A percentile compares a stretch with the other conserved stretches of the same genome.
phyloP scores from a whole-genome alignment of 30 jellyfish, hydroid and myxozoan species.

The Aurelia aurita complex sp. Pacific region DNA sequence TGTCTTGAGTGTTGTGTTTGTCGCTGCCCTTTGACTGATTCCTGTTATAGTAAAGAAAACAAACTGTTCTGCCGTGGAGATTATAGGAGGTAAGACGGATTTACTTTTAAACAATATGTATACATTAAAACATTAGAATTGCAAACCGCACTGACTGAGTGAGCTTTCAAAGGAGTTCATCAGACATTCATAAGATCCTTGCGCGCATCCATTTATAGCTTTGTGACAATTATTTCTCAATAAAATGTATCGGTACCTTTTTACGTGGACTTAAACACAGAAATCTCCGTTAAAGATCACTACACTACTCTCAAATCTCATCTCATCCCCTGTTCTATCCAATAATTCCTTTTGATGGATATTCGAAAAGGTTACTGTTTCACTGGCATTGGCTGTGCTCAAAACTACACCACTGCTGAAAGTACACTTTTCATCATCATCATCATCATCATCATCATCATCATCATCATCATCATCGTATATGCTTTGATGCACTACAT shows the following conservation, averaged over 20 bases:
- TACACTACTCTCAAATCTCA: constrained; percentile 11
- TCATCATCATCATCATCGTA: no score
- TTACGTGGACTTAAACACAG: neutral
- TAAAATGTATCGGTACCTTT: neutral
- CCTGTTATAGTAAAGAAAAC: constrained; percentile 80
- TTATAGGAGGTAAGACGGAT: constrained; percentile 72
- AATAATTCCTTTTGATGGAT: neutral
- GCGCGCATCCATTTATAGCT: no score
- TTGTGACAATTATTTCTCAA: no score
- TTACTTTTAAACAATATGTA: neutral
- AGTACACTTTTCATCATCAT: no score
- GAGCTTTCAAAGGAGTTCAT: constrained; percentile 29
- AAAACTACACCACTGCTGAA: no score
- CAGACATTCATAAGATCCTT: constrained; percentile 16
- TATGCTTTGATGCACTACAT: no score
- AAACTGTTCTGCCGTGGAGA: constrained; percentile 81
- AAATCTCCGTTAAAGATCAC: constrained; percentile 21
- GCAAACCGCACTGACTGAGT: constrained; percentile 19
- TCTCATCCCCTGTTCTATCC: constrained; percentile 32
- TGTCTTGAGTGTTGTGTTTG: constrained; percentile 88
- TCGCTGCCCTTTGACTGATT: constrained; percentile 54
- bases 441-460: no score
- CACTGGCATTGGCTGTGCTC: no score
- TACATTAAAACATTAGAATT: constrained; percentile 18
- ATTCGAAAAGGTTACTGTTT: no score